Evolutionary conservation across 2,113 vertebrate species (phyloP).

Genomic region (Psophia crepitans): DNA sequence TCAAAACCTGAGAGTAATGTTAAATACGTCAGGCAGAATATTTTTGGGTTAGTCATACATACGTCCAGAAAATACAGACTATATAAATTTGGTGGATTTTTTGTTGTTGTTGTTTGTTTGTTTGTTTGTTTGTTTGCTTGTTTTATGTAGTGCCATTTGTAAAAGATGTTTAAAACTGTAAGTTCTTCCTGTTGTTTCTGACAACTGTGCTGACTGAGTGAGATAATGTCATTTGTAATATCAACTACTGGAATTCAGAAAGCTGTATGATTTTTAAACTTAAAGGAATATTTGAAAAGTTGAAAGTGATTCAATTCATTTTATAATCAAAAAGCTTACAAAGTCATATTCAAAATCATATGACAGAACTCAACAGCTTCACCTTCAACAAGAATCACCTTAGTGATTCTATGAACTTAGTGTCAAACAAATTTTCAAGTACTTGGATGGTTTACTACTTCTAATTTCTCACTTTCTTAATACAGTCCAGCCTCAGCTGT

Average conservation of each 20-base stretch:
- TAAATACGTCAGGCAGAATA: not conserved
- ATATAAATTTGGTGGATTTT: no score
- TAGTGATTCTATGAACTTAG: no score
- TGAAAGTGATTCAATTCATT: not conserved
- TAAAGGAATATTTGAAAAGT: not conserved
- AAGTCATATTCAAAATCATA: not conserved
- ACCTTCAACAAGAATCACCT: no score
- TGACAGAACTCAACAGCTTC: not conserved
- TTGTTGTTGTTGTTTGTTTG: no score
- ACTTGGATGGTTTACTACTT: rapidly evolving
- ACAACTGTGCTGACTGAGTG: not conserved
- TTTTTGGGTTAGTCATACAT: not conserved
- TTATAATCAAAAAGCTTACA: not conserved
- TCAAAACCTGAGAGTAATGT: not conserved
- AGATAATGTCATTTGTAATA: not conserved
- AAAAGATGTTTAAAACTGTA: not conserved
- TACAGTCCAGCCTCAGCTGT: not conserved
- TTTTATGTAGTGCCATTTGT: not conserved
- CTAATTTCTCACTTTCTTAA: not conserved
- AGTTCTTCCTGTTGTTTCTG: not conserved
- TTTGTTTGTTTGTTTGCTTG: not conserved
- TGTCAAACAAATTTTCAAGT: not conserved
- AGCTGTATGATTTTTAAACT: not conserved
- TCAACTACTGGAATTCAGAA: not conserved
- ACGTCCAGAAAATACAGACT: not conserved